Evolutionary conservation across 2,113 vertebrate genomes (phyloP).

Genomic region (Ranitomeya variabilis): DNA sequence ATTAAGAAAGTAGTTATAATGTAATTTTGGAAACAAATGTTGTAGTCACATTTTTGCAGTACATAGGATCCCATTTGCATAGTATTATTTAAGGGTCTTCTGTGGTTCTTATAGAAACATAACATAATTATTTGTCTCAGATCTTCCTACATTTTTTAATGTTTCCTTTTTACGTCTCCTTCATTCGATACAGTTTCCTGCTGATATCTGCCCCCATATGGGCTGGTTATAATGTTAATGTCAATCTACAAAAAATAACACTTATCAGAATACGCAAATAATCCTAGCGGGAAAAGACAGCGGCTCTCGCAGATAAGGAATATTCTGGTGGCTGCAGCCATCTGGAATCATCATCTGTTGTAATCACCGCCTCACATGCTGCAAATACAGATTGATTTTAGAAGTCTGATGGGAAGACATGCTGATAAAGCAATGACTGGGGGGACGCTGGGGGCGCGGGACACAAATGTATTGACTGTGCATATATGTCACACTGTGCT

Average conservation of each 20-base stretch:
- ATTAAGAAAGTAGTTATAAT: too few relatives aligned
- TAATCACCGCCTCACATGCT: conserved; percentile 49
- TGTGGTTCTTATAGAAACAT: not conserved
- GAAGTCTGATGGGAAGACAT: not conserved
- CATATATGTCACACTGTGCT: not conserved
- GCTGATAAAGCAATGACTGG: conserved; percentile 35
- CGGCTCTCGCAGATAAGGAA: conserved; percentile 37
- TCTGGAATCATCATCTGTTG: conserved; percentile 54
- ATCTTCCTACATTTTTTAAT: not conserved
- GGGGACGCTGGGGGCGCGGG: not conserved
- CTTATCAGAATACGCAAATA: conserved; percentile 51
- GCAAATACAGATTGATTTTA: conserved; percentile 51
- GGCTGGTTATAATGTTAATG: conserved; percentile 1
- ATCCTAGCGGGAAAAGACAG: conserved; percentile 44
- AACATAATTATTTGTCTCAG: not conserved
- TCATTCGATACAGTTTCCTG: not conserved
- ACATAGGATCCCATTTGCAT: too few relatives aligned
- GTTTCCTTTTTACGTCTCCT: not conserved
- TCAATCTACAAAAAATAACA: conserved; percentile 25
- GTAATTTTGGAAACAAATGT: too few relatives aligned
- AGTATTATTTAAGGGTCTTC: too few relatives aligned
- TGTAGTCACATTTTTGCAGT: too few relatives aligned
- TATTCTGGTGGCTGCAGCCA: conserved; percentile 1
- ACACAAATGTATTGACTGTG: conserved; percentile 10
- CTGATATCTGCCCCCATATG: conserved; percentile 19